These are phyloP conservation scores for Abrostola triplasia DNA, from an alignment of 2,888 invertebrate species.

Conservation along the genomic window DNA sequence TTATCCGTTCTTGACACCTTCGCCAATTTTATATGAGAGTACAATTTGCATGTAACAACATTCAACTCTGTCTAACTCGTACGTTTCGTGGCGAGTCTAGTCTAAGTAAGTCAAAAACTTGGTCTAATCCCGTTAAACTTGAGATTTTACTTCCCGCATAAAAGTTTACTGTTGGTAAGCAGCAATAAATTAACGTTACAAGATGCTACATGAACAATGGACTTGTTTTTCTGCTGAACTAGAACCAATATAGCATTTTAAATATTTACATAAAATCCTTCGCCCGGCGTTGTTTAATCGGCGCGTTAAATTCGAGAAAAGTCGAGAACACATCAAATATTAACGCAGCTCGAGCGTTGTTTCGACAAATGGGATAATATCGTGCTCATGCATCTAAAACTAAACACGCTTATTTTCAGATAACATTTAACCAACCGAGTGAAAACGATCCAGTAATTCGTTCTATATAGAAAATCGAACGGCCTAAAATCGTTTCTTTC, in stretches of 20 bases:
- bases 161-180: constrained; percentile 54
- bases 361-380: constrained; percentile 85
- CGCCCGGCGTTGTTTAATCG: constrained; percentile 85
- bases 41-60: constrained; percentile 62
- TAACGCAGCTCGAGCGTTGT: constrained; percentile 81
- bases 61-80: constrained; percentile 36
- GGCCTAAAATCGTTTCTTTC: constrained; percentile 78
- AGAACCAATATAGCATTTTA: constrained; percentile 86
- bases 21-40: constrained; percentile 58
- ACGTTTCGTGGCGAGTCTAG: constrained; percentile 16
- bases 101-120: constrained; percentile 34
- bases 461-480: constrained; percentile 71
- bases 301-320: constrained; percentile 87
- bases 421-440: constrained; percentile 61
- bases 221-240: constrained; percentile 76
- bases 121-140: constrained; percentile 32
- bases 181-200: constrained; percentile 64
- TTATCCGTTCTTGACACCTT: constrained; percentile 63
- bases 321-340: constrained; percentile 87
- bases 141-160: constrained; percentile 41
- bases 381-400: constrained; percentile 81
- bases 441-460: constrained; percentile 69
- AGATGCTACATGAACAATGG: constrained; percentile 72
- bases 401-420: constrained; percentile 72
- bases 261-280: constrained; percentile 87